Evolutionary conservation across 2,888 invertebrate genomes (phyloP).

Genomic region (Tanypteryx hageni): DNA sequence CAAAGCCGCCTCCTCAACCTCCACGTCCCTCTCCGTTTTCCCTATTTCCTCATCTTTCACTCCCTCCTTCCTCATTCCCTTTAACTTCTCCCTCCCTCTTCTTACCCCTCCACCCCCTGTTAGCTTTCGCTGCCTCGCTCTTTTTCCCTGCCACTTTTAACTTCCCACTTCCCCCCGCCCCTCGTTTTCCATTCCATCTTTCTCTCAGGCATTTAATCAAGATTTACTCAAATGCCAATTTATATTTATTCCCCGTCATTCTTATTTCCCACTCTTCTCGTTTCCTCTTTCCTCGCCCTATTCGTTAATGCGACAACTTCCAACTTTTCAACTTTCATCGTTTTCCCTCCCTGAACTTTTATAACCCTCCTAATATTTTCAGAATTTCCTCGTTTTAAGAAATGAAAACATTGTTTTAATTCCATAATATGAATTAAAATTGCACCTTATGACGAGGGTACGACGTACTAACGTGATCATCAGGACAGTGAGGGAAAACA

Average conservation of each 20-base stretch:
- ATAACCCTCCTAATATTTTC: neutral
- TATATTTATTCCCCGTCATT: neutral
- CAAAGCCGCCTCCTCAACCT: neutral
- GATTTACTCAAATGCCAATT: neutral
- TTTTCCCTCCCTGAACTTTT: neutral
- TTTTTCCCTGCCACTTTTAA: neutral
- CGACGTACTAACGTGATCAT: too few relatives aligned
- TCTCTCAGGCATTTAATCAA: conserved; percentile 7
- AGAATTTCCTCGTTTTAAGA: too few relatives aligned
- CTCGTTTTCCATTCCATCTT: neutral
- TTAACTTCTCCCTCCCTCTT: neutral
- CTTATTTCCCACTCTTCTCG: neutral
- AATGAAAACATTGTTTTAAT: too few relatives aligned
- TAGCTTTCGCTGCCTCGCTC: neutral
- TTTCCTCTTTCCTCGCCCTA: neutral
- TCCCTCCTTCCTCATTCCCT: neutral
- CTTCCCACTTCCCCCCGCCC: neutral
- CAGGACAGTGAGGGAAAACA: too few relatives aligned
- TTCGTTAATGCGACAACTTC: neutral
- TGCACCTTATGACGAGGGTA: too few relatives aligned
- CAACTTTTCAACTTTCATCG: neutral
- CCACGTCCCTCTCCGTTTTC: neutral
- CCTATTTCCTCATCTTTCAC: neutral
- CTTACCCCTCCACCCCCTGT: neutral
- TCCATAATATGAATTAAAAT: too few relatives aligned